A percentile compares a stretch with the other conserved stretches of the same genome.
phyloP scores from a whole-genome alignment of 2,113 vertebrate species.

The Pangasianodon gigas region DNA sequence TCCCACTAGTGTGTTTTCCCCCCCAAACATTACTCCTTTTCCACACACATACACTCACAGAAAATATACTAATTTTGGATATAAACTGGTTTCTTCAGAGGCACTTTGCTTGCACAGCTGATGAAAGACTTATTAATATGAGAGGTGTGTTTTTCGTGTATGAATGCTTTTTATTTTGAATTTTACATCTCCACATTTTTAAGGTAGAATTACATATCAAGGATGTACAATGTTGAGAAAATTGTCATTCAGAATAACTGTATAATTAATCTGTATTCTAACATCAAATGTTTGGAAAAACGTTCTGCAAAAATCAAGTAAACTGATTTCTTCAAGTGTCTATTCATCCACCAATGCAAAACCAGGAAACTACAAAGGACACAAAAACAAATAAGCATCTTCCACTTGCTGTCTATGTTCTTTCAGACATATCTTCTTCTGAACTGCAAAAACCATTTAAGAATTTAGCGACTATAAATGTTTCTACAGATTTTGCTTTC shows the following conservation, averaged over 20 bases:
- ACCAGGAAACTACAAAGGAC: background rate
- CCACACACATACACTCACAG: slow-evolving; percentile 12
- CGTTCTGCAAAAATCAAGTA: background rate
- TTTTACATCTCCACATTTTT: background rate
- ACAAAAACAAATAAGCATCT: slow-evolving; percentile 6
- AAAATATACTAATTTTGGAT: background rate
- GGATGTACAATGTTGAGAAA: background rate
- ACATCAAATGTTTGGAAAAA: background rate
- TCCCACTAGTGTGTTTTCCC: slow-evolving; percentile 20
- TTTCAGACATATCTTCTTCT: background rate
- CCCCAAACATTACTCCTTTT: background rate
- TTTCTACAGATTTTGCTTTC: background rate
- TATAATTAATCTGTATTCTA: background rate
- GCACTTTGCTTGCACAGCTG: background rate
- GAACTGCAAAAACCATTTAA: background rate
- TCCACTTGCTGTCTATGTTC: background rate
- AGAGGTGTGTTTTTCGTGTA: background rate
- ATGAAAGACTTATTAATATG: slow-evolving; percentile 1
- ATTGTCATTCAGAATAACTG: background rate
- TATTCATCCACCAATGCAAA: background rate
- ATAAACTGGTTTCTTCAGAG: background rate
- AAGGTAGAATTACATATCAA: background rate
- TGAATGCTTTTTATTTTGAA: background rate
- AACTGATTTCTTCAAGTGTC: background rate
- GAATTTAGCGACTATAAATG: background rate